phyloP scores from a whole-genome alignment of 2,113 vertebrate genomes.

The Ochotona princeps region DNA sequence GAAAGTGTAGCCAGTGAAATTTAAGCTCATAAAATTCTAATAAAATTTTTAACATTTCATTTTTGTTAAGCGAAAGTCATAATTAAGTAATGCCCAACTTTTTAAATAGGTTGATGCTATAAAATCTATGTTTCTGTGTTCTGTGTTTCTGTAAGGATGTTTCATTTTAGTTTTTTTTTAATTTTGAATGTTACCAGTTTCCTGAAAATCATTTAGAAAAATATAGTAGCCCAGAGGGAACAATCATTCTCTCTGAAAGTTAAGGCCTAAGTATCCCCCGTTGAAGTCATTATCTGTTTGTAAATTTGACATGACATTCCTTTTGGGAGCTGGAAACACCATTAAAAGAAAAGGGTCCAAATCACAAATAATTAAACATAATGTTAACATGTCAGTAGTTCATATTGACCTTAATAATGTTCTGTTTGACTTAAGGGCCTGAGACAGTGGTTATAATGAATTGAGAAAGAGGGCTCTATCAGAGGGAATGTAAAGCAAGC shows the following conservation, averaged over 20 bases:
- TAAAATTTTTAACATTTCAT: background rate
- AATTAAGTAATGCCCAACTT: background rate
- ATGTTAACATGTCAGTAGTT: background rate
- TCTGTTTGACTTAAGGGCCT: background rate
- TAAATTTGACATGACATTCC: background rate
- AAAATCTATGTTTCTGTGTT: constrained; percentile 13
- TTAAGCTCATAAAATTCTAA: background rate
- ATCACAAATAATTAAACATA: background rate
- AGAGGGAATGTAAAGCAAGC: background rate
- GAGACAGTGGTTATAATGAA: background rate
- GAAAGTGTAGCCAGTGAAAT: constrained; percentile 8
- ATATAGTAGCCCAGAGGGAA: background rate
- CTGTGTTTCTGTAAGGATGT: background rate
- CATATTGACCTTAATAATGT: background rate
- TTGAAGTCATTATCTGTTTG: background rate
- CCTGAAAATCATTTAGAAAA: background rate
- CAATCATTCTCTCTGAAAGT: background rate
- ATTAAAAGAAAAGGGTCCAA: background rate
- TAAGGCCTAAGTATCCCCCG: background rate
- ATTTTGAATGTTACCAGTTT: constrained; percentile 41
- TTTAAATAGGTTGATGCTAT: background rate
- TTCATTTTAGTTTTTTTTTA: constrained; percentile 30
- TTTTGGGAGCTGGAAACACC: constrained; percentile 6
- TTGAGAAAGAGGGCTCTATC: background rate
- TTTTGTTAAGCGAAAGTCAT: constrained; percentile 21